Base-by-base conservation (phyloP, 2,113 vertebrate genomes). In the Rissa tridactyla region DNA sequence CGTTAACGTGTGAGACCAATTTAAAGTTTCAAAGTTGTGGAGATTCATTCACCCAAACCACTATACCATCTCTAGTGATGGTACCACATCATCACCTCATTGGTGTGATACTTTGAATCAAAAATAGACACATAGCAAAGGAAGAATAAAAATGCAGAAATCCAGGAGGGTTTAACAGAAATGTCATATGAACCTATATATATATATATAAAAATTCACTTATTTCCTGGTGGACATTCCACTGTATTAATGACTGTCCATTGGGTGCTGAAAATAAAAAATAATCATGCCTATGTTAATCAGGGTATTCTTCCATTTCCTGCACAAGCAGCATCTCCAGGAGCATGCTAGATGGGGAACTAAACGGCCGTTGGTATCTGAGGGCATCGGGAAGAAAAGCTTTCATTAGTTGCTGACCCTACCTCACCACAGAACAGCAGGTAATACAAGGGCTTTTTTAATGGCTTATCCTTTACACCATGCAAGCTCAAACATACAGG, bases 161-260 rank as follows among this genome's bases (percentile, higher is more conserved):
- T 57, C 5, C 54, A 62, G 57, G 22, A 83, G 16, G 46, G 46
- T 15, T 77, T 51, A 58, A 60, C 29, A 46, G 36, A 51, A 72
- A 22, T 17, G 38, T 18, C 16, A 30, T 0, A 0, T 22, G 8
- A 51, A 29, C 57, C 19, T 16, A 22, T 54, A 49, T 64, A 30
- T 15, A 15, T 54, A 38, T 5, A 10, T 18, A 14, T 70, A 10
- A 4, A 49, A 6, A 4, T 36, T 65, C 49, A 22, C 20, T 51
- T 55, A 32, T 54, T 88, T 69, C 27, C n/a, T 42, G 52, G 19
- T 22, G 44, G 44, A 46, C 2, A 20, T 58, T 75, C 10, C 32
- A 29, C 13, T 84, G 3, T 54, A 20, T 64, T 72, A 81, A 65
- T 65, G 42, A 34, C 30, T 49, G 3, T 11, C 22, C 10, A 11